Evolutionary conservation across 1,140 invertebrate genomes (phyloP), one percentile per base, ranked within the genome.

Genomic region (Lutraria rhynchaena): DNA sequence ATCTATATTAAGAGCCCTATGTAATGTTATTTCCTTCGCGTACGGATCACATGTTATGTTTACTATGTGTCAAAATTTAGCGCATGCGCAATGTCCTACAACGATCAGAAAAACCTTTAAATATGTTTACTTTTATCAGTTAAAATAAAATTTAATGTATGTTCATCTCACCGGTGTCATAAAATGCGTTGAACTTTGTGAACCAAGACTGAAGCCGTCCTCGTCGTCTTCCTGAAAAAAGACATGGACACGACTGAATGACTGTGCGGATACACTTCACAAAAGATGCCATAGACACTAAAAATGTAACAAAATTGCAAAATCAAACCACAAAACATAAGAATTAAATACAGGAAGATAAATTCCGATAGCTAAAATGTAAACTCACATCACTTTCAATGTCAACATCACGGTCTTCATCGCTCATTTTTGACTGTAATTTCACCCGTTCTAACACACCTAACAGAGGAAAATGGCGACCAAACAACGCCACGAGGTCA

Each of bases 321-420:
- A 67, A 49, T 22, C 4, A 24, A 15, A 13, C 13, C 4, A 3
- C 4, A 11, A 55, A 24, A 27, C n/a, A 3, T 7, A 44, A 55
- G 5, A 24, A 37, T 31, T 19, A 82, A 2, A 7, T 19, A 75
- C 53, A 80, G 49, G 61, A 27, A 57, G 57, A 15, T 46, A 37
- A 46, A 60, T 44, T 33, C 0, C 22, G 53, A 44, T 51, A 70
- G 29, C n/a, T 70, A 3, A 3, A 46, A n/a, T 17, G 1, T 0
- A 73, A 60, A 87, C 95, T 95, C 94, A 97, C 96, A 94, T 97
- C 96, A 94, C 96, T 97, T 93, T 97, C 96, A 86, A 98, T 96
- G 92, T 97, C 96, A 90, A 97, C 96, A 91, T 98, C 96, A 85
- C 96, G 94, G 91, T 98, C 96, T 93, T 98, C 96, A 92, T 97